Conservation (phyloP, 2,113 vertebrate species). For the Cyprinus carpio region DNA sequence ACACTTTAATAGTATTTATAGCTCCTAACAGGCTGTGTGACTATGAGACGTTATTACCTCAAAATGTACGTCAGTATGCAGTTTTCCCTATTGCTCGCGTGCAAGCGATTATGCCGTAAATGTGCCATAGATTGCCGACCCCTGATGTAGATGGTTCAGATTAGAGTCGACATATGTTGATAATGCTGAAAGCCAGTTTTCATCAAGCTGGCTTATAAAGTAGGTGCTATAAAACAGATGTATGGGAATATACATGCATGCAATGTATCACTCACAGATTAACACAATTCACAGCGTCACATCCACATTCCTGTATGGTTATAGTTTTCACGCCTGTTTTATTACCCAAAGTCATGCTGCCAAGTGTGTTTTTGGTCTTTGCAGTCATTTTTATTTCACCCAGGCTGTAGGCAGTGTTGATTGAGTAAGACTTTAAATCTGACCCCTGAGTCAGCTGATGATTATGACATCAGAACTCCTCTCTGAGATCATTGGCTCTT, state of each 20-base stretch:
- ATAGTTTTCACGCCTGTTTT: not conserved
- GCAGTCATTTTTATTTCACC: too few species aligned
- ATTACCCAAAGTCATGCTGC: not conserved
- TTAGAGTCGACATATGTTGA: not conserved
- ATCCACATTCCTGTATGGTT: slow-evolving; percentile 16
- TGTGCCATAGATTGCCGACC: too few species aligned
- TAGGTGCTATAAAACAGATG: not conserved
- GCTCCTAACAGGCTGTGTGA: too few species aligned
- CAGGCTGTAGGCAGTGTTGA: too few species aligned
- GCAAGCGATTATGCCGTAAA: too few species aligned
- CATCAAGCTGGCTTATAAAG: not conserved
- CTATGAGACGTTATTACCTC: too few species aligned
- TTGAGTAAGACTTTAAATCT: not conserved
- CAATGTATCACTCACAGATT: not conserved
- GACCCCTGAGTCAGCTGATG: not conserved
- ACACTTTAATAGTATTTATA: too few species aligned
- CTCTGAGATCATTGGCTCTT: not conserved
- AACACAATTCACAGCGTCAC: not conserved
- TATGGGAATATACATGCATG: not conserved
- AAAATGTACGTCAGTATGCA: too few species aligned
- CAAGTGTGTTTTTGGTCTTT: too few species aligned
- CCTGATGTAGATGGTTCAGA: not conserved
- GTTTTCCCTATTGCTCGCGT: too few species aligned
- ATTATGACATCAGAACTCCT: too few species aligned
- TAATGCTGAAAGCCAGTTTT: too few species aligned